These are phyloP conservation scores for Microtus ochrogaster DNA, from an alignment of 2,113 vertebrate genomes.

Conservation along the genomic window DNA sequence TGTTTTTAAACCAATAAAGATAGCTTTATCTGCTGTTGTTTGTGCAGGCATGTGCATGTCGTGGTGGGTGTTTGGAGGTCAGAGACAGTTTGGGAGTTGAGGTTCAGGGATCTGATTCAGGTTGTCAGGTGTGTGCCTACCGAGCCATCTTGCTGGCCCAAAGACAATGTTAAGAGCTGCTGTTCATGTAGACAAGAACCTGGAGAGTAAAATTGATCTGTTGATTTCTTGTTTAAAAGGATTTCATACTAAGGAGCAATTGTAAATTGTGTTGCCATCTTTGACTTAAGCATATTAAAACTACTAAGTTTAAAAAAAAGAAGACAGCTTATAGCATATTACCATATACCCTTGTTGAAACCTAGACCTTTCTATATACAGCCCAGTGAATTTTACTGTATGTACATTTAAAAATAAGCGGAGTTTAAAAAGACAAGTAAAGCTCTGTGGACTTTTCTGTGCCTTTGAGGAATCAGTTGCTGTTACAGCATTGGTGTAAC, in stretches of 20 bases:
- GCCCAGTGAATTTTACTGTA: not conserved
- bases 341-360: not conserved
- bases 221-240: not conserved
- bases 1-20: slow-evolving; percentile 23
- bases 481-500: not conserved
- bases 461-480: not conserved
- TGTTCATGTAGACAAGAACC: not conserved
- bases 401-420: not conserved
- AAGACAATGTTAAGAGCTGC: not conserved
- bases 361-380: not conserved
- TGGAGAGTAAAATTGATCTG: not conserved
- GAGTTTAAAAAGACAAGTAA: not conserved
- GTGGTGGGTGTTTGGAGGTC: not conserved
- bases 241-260: not conserved
- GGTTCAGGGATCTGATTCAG: not conserved
- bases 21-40: not conserved
- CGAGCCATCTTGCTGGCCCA: not conserved
- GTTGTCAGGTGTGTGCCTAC: not conserved
- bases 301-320: not conserved
- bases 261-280: slow-evolving; percentile 32
- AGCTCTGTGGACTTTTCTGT: not conserved
- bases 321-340: not conserved
- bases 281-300: slow-evolving; percentile 43
- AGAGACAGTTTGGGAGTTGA: not conserved
- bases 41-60: too few species aligned